phyloP scores from a whole-genome alignment of 1,140 invertebrate species.

The Drosophila fuyamai region DNA sequence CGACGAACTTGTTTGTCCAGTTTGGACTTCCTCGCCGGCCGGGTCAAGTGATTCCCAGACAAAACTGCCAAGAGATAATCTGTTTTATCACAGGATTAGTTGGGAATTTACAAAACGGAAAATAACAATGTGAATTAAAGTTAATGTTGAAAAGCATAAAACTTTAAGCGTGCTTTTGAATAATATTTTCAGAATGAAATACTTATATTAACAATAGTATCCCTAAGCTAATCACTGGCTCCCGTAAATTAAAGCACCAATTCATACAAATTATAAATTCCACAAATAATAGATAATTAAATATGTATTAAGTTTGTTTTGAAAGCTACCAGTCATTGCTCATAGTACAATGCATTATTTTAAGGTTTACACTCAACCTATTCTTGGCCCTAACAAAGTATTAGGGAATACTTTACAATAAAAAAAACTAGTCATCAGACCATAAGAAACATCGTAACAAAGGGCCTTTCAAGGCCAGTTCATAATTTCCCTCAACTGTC shows the following conservation, averaged over 20 bases:
- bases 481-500: conserved; percentile 51
- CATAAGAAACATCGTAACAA: conserved; percentile 26
- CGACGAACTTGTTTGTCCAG: conserved; percentile 39
- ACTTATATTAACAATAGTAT: too few species aligned
- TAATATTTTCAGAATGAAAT: background rate
- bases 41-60: conserved; percentile 29
- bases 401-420: too few species aligned
- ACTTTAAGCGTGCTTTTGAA: background rate
- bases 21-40: conserved; percentile 11
- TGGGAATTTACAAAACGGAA: background rate
- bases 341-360: background rate
- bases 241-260: too few species aligned
- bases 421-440: conserved; percentile 12
- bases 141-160: background rate
- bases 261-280: too few species aligned
- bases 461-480: conserved; percentile 60
- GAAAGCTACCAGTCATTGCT: background rate
- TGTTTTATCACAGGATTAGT: conserved; percentile 6
- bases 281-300: too few species aligned
- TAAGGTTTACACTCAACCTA: background rate
- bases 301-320: too few species aligned
- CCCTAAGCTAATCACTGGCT: too few species aligned
- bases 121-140: background rate
- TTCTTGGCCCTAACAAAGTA: conserved; percentile 19
- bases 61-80: conserved; percentile 10